These are phyloP conservation scores for Clavelina lepadiformis DNA, from an alignment of 23 tunicate genomes.

Conservation along the genomic window DNA sequence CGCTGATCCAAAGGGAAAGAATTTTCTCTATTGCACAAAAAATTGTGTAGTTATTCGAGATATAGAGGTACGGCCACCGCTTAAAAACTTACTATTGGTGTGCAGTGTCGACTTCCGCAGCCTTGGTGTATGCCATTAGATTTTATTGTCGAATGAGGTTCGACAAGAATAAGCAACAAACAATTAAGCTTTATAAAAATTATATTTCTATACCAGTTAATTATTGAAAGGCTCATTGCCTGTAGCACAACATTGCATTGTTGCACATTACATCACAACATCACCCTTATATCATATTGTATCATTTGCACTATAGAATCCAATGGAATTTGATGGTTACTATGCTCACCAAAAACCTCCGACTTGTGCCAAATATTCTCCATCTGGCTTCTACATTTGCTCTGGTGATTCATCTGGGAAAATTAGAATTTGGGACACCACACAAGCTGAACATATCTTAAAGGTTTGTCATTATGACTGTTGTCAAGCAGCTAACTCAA, in stretches of 20 bases:
- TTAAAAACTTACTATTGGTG: too few relatives aligned
- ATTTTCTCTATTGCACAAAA: conserved; percentile 52
- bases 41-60: conserved; percentile 78
- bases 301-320: conserved; percentile 55
- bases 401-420: conserved; percentile 77
- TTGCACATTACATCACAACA: too few relatives aligned
- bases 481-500: background rate
- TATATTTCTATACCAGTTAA: too few relatives aligned
- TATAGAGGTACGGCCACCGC: conserved; percentile 38
- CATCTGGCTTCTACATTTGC: conserved; percentile 73
- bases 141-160: too few relatives aligned
- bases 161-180: too few relatives aligned
- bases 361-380: conserved; percentile 74
- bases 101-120: too few relatives aligned
- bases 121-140: too few relatives aligned
- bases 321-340: conserved; percentile 28
- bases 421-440: conserved; percentile 74
- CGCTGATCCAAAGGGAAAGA: conserved; percentile 80
- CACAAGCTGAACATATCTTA: conserved; percentile 30
- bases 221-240: too few relatives aligned
- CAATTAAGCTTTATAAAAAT: too few relatives aligned
- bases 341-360: conserved; percentile 53
- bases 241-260: too few relatives aligned
- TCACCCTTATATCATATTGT: too few relatives aligned
- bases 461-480: conserved; percentile 14